Conservation (phyloP, 1,140 invertebrate genomes). For the Apis mellifera region Amel_HAv3.1 CM009941.2:1348001-1348500, state of each 20-base stretch:
- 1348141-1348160: no score
- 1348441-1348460: no score
- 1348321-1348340: slow-evolving; percentile 16
- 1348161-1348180: no score
- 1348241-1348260: no score
- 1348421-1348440: no score
- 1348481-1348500: no score
- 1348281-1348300: neutral
- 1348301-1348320: neutral
- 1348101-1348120: no score
- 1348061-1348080: slow-evolving; percentile 13
- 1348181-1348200: no score
- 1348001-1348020: slow-evolving; percentile 51
- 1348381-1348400: neutral
- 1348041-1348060: slow-evolving; percentile 11
- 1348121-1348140: no score
- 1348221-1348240: no score
- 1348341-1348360: slow-evolving; percentile 59
- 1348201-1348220: no score
- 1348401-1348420: neutral
- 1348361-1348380: slow-evolving; percentile 44
- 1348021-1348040: slow-evolving; percentile 21
- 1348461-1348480: no score
- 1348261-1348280: neutral
- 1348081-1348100: slow-evolving; percentile 3